These are phyloP conservation scores for Vipera latastei DNA, from an alignment of 2,797 vertebrate genomes.

Conservation along the genomic window DNA sequence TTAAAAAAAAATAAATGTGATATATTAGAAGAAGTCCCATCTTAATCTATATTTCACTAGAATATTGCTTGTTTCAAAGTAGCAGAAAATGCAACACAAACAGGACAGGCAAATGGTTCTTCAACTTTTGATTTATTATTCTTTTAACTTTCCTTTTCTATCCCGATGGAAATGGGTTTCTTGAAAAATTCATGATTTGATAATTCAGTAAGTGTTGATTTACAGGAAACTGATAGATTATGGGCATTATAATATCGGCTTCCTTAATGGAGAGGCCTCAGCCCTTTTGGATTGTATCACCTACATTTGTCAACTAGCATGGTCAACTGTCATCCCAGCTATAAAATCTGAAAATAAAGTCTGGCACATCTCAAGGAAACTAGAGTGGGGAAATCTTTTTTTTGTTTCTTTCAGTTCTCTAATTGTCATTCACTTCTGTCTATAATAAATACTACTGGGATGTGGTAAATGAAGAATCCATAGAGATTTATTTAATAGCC, in stretches of 20 bases:
- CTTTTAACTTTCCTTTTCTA: not conserved
- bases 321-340: not conserved
- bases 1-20: not conserved
- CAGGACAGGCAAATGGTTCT: not conserved
- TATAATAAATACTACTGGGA: slow-evolving; percentile 45
- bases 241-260: not conserved
- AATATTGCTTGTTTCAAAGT: not conserved
- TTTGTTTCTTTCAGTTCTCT: not conserved
- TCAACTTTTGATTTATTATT: not conserved
- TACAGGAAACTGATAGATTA: not conserved
- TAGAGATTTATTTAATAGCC: not conserved
- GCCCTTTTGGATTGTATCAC: not conserved
- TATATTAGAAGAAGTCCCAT: not conserved
- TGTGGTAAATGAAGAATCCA: slow-evolving; percentile 38
- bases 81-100: not conserved
- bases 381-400: not conserved
- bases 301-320: not conserved
- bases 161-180: not conserved
- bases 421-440: not conserved
- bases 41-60: not conserved
- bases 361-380: not conserved
- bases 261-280: not conserved
- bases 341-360: not conserved
- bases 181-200: not conserved
- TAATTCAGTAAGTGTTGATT: not conserved